phyloP scores from a whole-genome alignment of 2,797 vertebrate genomes.

The Adrianichthys oophorus region DNA sequence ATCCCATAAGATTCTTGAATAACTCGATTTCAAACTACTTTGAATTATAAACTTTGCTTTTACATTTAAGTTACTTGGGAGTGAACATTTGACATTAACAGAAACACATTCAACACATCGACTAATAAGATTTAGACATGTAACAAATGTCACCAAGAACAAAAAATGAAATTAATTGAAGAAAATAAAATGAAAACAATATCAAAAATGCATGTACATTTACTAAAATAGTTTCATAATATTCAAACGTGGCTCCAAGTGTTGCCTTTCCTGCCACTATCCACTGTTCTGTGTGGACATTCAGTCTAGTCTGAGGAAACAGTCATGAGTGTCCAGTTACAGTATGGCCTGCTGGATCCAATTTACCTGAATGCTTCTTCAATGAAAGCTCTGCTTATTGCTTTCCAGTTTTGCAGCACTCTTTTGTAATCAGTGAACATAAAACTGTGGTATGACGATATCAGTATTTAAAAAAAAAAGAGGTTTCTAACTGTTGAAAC shows the following conservation, averaged over 20 bases:
- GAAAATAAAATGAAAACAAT: constrained; percentile 48
- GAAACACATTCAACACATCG: constrained; percentile 61
- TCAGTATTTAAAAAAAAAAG: no score
- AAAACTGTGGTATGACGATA: no score
- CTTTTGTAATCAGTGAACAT: no score
- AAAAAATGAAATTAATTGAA: constrained; percentile 35
- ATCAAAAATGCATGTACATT: constrained; percentile 18
- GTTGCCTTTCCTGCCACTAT: neutral
- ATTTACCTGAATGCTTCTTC: neutral
- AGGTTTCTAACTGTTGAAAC: no score
- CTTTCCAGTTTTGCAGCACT: neutral
- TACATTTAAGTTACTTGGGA: neutral
- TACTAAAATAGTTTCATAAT: neutral
- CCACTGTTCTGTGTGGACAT: constrained; percentile 28
- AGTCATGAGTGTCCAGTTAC: constrained; percentile 82
- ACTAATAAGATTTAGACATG: constrained; percentile 65
- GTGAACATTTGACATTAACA: constrained; percentile 36
- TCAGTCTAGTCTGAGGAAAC: constrained; percentile 47
- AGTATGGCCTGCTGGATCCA: constrained; percentile 75
- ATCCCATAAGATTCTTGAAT: constrained; percentile 8
- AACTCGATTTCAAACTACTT: neutral
- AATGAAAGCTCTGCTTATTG: constrained; percentile 28
- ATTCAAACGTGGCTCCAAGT: neutral
- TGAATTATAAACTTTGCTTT: neutral
- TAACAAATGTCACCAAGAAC: constrained; percentile 51